phyloP scores from a whole-genome alignment of 2,113 vertebrate genomes.

The Dascyllus trimaculatus region DNA sequence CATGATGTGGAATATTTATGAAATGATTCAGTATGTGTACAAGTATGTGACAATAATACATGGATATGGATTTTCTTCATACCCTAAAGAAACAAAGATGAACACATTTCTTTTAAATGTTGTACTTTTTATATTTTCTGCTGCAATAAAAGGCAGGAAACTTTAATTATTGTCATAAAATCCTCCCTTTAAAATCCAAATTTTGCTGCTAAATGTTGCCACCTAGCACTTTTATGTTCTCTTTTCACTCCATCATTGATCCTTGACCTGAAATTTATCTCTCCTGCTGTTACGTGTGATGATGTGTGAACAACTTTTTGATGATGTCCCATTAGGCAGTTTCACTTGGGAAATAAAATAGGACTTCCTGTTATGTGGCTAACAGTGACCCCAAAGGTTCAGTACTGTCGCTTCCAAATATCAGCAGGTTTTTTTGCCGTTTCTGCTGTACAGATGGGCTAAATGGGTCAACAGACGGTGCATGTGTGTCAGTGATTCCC shows the following conservation, averaged over 20 bases:
- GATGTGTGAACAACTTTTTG: background rate
- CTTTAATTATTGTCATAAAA: too few species aligned
- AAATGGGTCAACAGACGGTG: slow-evolving; percentile 72
- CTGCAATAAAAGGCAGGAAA: too few species aligned
- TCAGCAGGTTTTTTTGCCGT: background rate
- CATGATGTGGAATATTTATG: slow-evolving; percentile 8
- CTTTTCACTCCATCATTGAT: background rate
- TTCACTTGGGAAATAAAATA: background rate
- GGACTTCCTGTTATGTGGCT: background rate
- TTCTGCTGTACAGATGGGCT: slow-evolving; percentile 58
- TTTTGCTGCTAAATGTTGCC: too few species aligned
- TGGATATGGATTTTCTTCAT: background rate
- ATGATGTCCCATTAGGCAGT: background rate
- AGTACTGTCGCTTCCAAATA: background rate
- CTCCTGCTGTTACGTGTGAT: background rate
- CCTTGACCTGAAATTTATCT: background rate
- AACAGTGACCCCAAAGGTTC: background rate
- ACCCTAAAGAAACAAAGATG: background rate
- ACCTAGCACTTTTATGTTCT: background rate
- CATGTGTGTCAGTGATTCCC: slow-evolving; percentile 61
- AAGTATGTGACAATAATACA: background rate
- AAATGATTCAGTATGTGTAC: slow-evolving; percentile 7
- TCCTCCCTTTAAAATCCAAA: too few species aligned
- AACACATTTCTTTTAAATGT: background rate
- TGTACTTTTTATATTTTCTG: too few species aligned